A percentile compares a stretch with the other conserved stretches of the same genome.
phyloP scores from a whole-genome alignment of 2,888 invertebrate genomes.

The Venusia cambrica region DNA sequence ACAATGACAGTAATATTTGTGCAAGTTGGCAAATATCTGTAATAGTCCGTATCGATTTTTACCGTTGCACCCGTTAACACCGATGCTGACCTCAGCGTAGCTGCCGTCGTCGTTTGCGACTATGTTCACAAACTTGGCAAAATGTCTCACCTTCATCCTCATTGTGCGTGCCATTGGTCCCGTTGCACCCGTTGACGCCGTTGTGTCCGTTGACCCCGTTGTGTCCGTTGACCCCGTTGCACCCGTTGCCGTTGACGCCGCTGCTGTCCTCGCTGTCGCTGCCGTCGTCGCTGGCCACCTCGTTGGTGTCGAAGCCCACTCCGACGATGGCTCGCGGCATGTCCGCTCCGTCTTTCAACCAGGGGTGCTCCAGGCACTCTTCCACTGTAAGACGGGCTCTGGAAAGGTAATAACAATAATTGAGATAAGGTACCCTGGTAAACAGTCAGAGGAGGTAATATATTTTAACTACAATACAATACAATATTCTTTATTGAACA shows the following conservation, averaged over 20 bases:
- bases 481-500: no score
- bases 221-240: conserved; percentile 39
- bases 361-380: conserved; percentile 94
- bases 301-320: conserved; percentile 57
- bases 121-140: no score
- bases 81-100: no score
- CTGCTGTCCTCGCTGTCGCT: conserved; percentile 41
- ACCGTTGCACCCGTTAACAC: no score
- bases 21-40: no score
- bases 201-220: conserved; percentile 41
- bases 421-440: no score
- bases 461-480: no score
- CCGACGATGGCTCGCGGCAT: conserved; percentile 75
- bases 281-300: conserved; percentile 37
- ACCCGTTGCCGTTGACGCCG: conserved; percentile 35
- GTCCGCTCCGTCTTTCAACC: conserved; percentile 86
- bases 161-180: conserved; percentile 56
- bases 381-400: conserved; percentile 94
- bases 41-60: no score
- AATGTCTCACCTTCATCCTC: conserved; percentile 57
- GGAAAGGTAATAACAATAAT: no score
- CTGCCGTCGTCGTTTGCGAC: no score
- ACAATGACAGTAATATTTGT: no score
- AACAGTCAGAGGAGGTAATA: no score
- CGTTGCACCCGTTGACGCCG: conserved; percentile 32